Base-by-base conservation (phyloP, 1,140 invertebrate genomes). In the Mizuhopecten yessoensis region DNA sequence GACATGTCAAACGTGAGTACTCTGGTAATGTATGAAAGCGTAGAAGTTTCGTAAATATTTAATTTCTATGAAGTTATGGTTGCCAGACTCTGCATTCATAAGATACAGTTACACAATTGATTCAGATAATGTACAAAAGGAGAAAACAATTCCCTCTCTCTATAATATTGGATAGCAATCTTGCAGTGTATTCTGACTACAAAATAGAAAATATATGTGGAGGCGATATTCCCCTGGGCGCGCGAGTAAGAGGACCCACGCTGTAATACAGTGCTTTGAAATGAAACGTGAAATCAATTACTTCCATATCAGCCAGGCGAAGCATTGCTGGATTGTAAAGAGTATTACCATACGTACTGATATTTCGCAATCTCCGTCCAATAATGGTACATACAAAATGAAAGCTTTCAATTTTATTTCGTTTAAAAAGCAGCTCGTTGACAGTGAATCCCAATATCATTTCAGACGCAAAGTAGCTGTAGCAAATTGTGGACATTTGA, bases 41-140 rank as follows among this genome's bases (percentile, higher is more conserved):
- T 49, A 49, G 45, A 49, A 49, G 45, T 23, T 49, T 75, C 45
- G 29, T 75, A 75, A 75, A 75, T 75, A 29, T 75, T 75, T 75
- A 29, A 75, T 29, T n/a, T 9, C 17, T 75, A n/a, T n/a, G n/a
- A n/a, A n/a, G n/a, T n/a, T n/a, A n/a, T n/a, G n/a, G n/a, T n/a
- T n/a, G n/a, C n/a, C n/a, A n/a, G n/a, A n/a, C n/a, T n/a, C n/a
- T n/a, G n/a, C n/a, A n/a, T n/a, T n/a, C n/a, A n/a, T n/a, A n/a
- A n/a, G n/a, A n/a, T n/a, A n/a, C n/a, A n/a, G n/a, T n/a, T n/a
- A n/a, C 29, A 29, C 57, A 75, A 13, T 45, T n/a, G 57, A 75
- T 39, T 39, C 5, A n/a, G n/a, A n/a, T n/a, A n/a, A n/a, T n/a
- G n/a, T n/a, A n/a, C n/a, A n/a, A n/a, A n/a, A n/a, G n/a, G n/a